Evolutionary conservation across 1,140 invertebrate genomes (phyloP), one percentile per base, ranked within the genome.

Genomic region (Lepeophtheirus salmonis): DNA sequence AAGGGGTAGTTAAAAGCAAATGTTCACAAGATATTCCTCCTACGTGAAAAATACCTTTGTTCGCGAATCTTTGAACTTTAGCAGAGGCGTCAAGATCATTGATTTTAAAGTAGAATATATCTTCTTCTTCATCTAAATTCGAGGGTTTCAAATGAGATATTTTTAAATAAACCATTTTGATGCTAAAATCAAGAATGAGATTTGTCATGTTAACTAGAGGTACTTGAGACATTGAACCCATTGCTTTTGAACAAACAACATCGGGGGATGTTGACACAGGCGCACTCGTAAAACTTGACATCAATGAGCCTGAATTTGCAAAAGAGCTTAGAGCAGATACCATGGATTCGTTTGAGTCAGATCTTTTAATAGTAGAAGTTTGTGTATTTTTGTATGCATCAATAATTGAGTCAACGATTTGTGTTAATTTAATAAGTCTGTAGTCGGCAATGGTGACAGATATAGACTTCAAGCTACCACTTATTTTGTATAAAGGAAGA

Each of bases 61-160:
- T 18, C 3, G 18, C 52, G 21, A 54, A 54, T 14, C n/a, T 18
- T 3, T 22, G 17, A 2, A 54, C 16, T 54, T 17, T 22, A 14
- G 52, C 52, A 17, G 18, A 2, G 21, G 23, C 22, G 3, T 16
- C 21, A 14, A 54, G 17, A 3, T 54, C 22, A 22, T 54, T 2
- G 16, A 54, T 17, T 3, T n/a, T 22, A 20, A 54, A 54, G 52
- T 54, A 14, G 52, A 54, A 54, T 4, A 54, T 16, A 17, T 54
- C 52, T 22, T 54, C 16, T n/a, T n/a, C n/a, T n/a, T n/a, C n/a
- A 54, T 54, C 52, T 17, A 14, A 3, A 22, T 54, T 54, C 16
- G 52, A 54, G 16, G 16, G 22, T 3, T 16, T 22, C 52, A 54
- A 20, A 17, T 54, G 52, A 22, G 16, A 3, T 3, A 54, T 16